Evolutionary conservation across 2,113 vertebrate species (phyloP), one percentile per base, ranked within the genome.

Genomic region (Etheostoma cragini): DNA sequence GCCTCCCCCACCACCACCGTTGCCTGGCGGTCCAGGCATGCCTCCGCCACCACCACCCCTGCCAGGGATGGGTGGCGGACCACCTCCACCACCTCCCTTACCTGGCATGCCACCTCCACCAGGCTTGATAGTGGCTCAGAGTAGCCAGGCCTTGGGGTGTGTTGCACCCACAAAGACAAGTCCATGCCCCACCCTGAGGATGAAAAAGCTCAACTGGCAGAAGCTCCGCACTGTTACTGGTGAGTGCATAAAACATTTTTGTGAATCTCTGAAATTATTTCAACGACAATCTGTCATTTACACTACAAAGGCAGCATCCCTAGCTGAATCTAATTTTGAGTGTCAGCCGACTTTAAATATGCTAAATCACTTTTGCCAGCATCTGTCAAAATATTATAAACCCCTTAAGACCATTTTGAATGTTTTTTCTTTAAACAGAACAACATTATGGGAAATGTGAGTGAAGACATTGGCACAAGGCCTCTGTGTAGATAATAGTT

Each of bases 131-230:
- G 81, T 95, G 67, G 90, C 96, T 35, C 95, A 94, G 0, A 94
- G 81, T 8, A 87, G 82, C 82, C 88, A 90, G 24, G 7, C 83
- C 33, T 90, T 97, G 38, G 96, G 95, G 3, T 89, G 22, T 0
- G 33, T 16, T 38, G 70, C 45, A 8, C 84, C 91, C 6, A 62
- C 3, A 76, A 96, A 93, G 81, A 61, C 89, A 0, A 83, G 88
- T 72, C 95, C 95, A 54, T 95, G 91, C 0, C 98, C 98, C 54
- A 96, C 96, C 0, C 72, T 97, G 77, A 95, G 97, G 84, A 99
- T 99, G 98, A 99, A 99, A 87, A 99, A 99, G 67, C 94, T 99
- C 58, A 99, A 99, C 92, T 99, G 98, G 98, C 98, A 99, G 94
- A 99, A 99, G 82, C 94, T 99, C 72, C 96, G 91, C 0, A 82